Conservation (phyloP, 2,113 vertebrate species). For the Ceratotherium simum region DNA sequence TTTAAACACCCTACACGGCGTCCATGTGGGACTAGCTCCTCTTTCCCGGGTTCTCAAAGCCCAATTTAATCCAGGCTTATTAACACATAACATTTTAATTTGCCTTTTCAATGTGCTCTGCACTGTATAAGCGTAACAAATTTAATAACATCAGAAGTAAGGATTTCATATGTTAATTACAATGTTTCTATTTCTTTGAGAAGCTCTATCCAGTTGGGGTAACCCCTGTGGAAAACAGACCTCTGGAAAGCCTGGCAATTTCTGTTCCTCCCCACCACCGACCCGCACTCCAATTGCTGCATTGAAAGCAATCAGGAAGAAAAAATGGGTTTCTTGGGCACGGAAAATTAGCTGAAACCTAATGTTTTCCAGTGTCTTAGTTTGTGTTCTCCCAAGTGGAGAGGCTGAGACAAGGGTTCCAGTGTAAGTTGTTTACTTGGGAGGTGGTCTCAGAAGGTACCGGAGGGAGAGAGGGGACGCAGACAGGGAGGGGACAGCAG, state of each 20-base stretch:
- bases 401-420: not conserved
- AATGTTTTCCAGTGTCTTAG: not conserved
- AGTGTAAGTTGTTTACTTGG: not conserved
- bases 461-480: too few relatives aligned
- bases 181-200: slow-evolving; percentile 82
- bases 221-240: slow-evolving; percentile 83
- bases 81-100: slow-evolving; percentile 77
- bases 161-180: slow-evolving; percentile 86
- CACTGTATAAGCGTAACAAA: slow-evolving; percentile 77
- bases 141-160: slow-evolving; percentile 84
- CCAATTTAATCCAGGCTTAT: slow-evolving; percentile 69
- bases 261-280: not conserved
- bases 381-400: not conserved
- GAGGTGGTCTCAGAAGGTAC: not conserved
- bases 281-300: not conserved
- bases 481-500: not conserved
- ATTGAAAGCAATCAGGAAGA: slow-evolving; percentile 57
- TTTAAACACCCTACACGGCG: slow-evolving; percentile 49
- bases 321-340: slow-evolving; percentile 67
- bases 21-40: slow-evolving; percentile 19
- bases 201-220: slow-evolving; percentile 67
- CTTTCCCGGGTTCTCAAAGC: slow-evolving; percentile 66
- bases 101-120: slow-evolving; percentile 74
- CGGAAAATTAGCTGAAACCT: slow-evolving; percentile 68
- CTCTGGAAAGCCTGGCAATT: not conserved